Evolutionary conservation across 2,888 invertebrate species (phyloP), one percentile per base, ranked within the genome.

Genomic region (Cryptocheilus praepositus): DNA sequence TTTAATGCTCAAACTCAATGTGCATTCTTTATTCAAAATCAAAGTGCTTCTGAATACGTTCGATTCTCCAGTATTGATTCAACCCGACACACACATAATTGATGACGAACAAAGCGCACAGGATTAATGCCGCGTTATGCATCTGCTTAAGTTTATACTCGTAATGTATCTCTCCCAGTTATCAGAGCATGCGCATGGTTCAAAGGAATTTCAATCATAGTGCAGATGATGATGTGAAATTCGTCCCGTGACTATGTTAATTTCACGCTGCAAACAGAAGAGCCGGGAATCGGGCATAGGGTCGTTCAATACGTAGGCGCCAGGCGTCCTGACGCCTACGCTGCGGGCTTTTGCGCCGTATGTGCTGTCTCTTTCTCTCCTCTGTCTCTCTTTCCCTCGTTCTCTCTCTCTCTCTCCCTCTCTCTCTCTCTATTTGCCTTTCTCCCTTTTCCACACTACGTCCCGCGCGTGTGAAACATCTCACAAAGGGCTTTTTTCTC

Each of bases 271-370:
- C 4, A 7, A 11, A 36, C 7, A 36, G 22, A 59, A 19, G 49
- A 51, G 51, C 55, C 19, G 16, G 46, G 51, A 52, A 36, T 22
- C 21, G 13, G 28, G 54, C n/a, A n/a, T 51, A 54, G 49, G 46
- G 22, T 65, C 64, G 70, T 49, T 75, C 70, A 66, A 75, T 75
- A 80, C 64, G 58, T 67, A 70, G 83, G 79, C 83, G 83, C 82
- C 83, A 76, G 78, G 73, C 76, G 60, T 73, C 80, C 70, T 65
- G 81, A 73, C 80, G 82, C 79, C 76, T 71, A 75, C 60, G 54
- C 68, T 72, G 80, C 77, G 71, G 76, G 63, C 56, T 61, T 74
- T 71, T 64, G 51, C 60, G n/a, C 15, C 52, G 52, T 25, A 51
- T 22, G 5, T 25, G 36, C 25, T 16, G 28, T 52, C 25, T 25